Base-by-base conservation (phyloP, 2,888 invertebrate species). In the Tiliacea aurago region DNA sequence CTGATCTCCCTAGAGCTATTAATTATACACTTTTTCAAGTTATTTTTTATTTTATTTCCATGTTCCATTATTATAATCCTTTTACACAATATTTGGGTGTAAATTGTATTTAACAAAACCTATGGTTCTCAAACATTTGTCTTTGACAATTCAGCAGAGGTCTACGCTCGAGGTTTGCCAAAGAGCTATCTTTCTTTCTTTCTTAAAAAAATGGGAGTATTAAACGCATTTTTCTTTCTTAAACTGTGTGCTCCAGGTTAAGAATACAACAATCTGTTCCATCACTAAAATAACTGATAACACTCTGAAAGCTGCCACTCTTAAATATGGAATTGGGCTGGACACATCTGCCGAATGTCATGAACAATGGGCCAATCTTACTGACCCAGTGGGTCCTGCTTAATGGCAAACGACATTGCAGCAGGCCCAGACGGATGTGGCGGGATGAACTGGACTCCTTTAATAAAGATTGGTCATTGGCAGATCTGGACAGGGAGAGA, bases 1-100 rank as follows among this genome's bases (percentile, higher is more conserved):
- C 83, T 87, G 90, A 91, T 91, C 91, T 90, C 91, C 90, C 87
- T 90, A 88, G 84, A 88, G 87, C 86, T 89, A 87, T 86, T 89
- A 87, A 90, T 89, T 91, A 90, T 92, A 93, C 88, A 92, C 83
- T 87, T 90, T 91, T 91, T 88, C 86, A 87, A 90, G 84, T 90
- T 88, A 84, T 45, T 23, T 11, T 61, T 74, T 76, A 15, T 63
- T 83, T 89, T 90, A 88, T 87, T 87, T 87, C 86, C 72, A 49
- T 41, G 1, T 23, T 37, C 11, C 55, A 56, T 49, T 64, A 37
- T 15, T n/a, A 3, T 23, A 20, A 68, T 28, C 6, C 23, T 70
- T 70, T 45, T 43, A 23, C 15, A 10, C n/a, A 37, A 71, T 47
- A n/a, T n/a, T 7, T 62, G 3, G 7, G 2, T 55, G n/a, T 9